Conservation (phyloP, 2,888 invertebrate species). For the Plemyria rubiginata region DNA sequence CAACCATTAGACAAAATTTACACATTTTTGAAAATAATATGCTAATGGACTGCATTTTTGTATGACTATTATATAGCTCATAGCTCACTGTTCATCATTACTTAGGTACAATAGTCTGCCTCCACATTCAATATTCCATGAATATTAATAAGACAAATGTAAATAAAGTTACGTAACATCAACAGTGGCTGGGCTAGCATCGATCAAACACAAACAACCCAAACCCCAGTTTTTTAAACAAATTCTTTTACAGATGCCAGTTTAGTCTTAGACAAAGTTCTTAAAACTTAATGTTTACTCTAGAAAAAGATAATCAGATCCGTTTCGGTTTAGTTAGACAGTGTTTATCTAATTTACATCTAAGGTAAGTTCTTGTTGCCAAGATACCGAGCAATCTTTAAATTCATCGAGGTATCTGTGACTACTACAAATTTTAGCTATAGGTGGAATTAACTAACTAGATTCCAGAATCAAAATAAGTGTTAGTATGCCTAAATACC, state of each 20-base stretch:
- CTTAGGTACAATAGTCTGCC: conserved; percentile 3
- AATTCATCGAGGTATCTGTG: neutral
- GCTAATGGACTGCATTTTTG: conserved; percentile 22
- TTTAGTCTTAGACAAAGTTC: neutral
- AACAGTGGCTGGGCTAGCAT: conserved; percentile 27
- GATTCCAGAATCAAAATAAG: neutral
- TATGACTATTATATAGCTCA: conserved; percentile 7
- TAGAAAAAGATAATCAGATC: neutral
- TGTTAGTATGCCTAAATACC: neutral
- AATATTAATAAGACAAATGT: conserved; percentile 26
- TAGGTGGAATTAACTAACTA: neutral
- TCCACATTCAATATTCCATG: conserved; percentile 12
- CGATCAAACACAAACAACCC: conserved; percentile 38
- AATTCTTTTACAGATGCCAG: conserved; percentile 1
- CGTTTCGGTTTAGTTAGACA: neutral
- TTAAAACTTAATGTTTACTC: neutral
- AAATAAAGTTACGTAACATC: conserved; percentile 36
- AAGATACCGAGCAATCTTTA: conserved; percentile 1
- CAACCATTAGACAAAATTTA: conserved; percentile 5
- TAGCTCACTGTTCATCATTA: conserved; percentile 1
- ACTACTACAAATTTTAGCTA: neutral
- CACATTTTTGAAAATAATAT: conserved; percentile 14
- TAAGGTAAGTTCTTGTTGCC: conserved; percentile 29
- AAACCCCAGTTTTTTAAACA: conserved; percentile 19
- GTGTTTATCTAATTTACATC: conserved; percentile 13